These are phyloP conservation scores for Cricetomys ansorgei DNA, from an alignment of 2,113 vertebrate species.

Conservation along the genomic window DNA sequence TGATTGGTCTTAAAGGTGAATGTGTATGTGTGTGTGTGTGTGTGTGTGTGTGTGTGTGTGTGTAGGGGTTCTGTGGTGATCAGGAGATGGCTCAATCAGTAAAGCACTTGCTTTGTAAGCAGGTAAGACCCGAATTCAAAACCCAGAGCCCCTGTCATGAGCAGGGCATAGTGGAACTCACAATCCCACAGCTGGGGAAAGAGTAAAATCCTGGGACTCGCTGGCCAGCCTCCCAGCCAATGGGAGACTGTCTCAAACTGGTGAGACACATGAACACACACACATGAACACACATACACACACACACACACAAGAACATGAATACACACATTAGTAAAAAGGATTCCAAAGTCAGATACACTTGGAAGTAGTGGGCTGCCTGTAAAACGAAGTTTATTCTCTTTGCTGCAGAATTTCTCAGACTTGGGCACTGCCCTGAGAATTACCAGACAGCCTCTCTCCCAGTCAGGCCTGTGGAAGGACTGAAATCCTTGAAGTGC, in stretches of 20 bases:
- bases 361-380: background rate
- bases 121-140: background rate
- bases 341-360: background rate
- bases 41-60: no score
- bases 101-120: background rate
- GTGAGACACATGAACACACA: no score
- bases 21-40: no score
- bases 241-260: background rate
- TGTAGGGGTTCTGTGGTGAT: background rate
- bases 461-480: background rate
- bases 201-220: background rate
- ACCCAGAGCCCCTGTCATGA: background rate
- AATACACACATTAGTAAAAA: background rate
- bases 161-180: background rate
- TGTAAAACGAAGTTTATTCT: background rate
- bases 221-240: background rate
- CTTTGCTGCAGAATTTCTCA: conserved; percentile 18
- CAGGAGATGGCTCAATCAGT: background rate
- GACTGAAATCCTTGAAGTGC: background rate
- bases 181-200: background rate
- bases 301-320: background rate
- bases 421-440: background rate
- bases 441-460: background rate
- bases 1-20: background rate
- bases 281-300: background rate